Conservation (phyloP, 2,113 vertebrate genomes). For the Sylvilagus bachmani region DNA sequence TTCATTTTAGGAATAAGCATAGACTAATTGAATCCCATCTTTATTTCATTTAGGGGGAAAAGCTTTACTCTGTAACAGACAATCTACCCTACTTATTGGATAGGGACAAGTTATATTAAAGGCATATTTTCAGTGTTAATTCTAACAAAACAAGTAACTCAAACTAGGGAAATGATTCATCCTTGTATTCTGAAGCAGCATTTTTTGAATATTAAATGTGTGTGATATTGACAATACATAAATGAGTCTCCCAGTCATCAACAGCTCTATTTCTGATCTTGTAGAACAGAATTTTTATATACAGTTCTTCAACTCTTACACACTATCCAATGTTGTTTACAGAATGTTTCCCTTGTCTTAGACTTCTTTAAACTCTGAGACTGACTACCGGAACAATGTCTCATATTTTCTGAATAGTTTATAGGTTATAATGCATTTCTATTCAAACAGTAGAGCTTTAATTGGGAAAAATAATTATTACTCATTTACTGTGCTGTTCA, state of each 20-base stretch:
- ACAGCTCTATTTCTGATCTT: not conserved
- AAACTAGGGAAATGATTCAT: not conserved
- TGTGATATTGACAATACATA: not conserved
- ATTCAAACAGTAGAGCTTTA: not conserved
- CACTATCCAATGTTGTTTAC: not conserved
- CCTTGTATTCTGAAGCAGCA: not conserved
- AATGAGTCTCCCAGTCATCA: not conserved
- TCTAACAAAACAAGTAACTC: not conserved
- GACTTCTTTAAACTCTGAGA: not conserved
- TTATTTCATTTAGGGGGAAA: not conserved
- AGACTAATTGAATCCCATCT: not conserved
- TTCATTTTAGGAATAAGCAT: not conserved
- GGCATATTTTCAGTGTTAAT: not conserved
- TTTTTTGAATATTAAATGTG: not conserved
- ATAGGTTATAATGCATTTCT: not conserved
- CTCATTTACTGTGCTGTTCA: not conserved
- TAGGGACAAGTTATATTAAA: not conserved
- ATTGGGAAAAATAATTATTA: constrained; percentile 17
- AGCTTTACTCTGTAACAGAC: not conserved
- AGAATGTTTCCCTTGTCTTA: constrained; percentile 4
- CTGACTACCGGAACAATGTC: not conserved
- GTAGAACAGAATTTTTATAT: not conserved
- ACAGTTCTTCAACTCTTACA: not conserved
- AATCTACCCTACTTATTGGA: not conserved
- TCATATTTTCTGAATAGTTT: not conserved